Evolutionary conservation across 2,797 vertebrate genomes (phyloP), one percentile per base, ranked within the genome.

Genomic region (Lepus townsendii): DNA sequence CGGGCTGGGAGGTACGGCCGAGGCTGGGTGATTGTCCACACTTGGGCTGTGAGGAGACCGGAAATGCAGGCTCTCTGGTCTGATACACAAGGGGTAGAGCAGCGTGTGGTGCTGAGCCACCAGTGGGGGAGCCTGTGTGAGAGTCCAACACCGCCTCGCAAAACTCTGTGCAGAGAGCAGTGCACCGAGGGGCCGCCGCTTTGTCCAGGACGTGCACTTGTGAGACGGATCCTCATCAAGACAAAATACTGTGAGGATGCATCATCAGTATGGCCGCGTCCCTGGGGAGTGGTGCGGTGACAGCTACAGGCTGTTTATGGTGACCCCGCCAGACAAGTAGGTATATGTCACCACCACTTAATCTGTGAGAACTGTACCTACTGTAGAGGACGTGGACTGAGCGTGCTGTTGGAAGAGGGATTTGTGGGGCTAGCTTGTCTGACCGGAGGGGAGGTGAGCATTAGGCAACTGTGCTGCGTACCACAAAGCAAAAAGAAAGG

Each of bases 291-390:
- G 69, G 35, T 10, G 32, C 63, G 76, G 60, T 0, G 3, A 79
- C 12, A 20, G 62, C 71, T 75, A 38, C 52, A 62, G 65, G 60
- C 79, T 84, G 66, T 73, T 92, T 50, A 60, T 19, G 17, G 52
- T 76, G 75, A 91, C 32, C 77, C 65, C 6, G 2, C 72, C 24
- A 84, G 90, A 83, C 38, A 68, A 76, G 75, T 5, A 68, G 77
- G 26, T 65, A 38, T 79, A 10, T 22, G 47, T 95, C 91, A 78
- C 63, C 1, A 12, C 19, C 47, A 75, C 79, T 93, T 96, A 87
- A 88, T 94, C 88, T 93, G 66, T 35, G 5, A 57, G 72, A 78
- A 89, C 69, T 24, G 79, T 38, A 42, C 75, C 68, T 62, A 75
- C 30, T 27, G 19, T 35, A 68, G 52, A 38, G 42, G 30, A 63